Base-by-base conservation (phyloP, 2,113 vertebrate species). In the Monopterus albus region DNA sequence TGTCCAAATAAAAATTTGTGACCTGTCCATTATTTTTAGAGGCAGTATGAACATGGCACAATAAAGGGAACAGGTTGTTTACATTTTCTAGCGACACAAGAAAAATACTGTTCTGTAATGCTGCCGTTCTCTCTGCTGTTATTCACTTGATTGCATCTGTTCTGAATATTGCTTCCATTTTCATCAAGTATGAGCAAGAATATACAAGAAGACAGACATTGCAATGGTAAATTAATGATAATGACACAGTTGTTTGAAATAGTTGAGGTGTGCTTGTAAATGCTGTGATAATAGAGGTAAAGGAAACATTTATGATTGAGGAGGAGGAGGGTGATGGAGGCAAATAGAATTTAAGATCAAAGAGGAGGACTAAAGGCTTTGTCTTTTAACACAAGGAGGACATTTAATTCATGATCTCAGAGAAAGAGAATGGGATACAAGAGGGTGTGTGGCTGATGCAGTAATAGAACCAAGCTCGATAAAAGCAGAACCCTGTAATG, bases 401-500 rank as follows among this genome's bases (percentile, higher is more conserved):
- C 53, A 66, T 61, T 68, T 33, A 75, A 82, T 82, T 61, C 43
- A 39, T 49, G 31, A 77, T 64, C 51, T 60, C 65, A 63, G 39
- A 62, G 26, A 63, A 33, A 28, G 36, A 8, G 60, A 60, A 29
- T n/a, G 50, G 65, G 80, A 67, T 15, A 56, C 58, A 60, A 11
- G 25, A 49, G 74, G 82, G 64, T 81, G 68, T 40, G 57, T 17
- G 72, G 46, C 46, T 62, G 43, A 77, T 70, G 69, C 72, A 38
- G 76, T 72, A 81, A 88, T 74, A 85, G 80, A 88, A 81, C 75
- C 64, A 50, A 77, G 66, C 21, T 62, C 86, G 91, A 92, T 94
- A 93, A 93, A 91, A 92, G 92, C 87, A 92, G 93, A 94, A 90
- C 57, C 88, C 87, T 93, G 93, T 94, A 90, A 91, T 78, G 78